These are phyloP conservation scores for Drosophila santomea DNA, from an alignment of 1,140 invertebrate species.

Conservation along the genomic window DNA sequence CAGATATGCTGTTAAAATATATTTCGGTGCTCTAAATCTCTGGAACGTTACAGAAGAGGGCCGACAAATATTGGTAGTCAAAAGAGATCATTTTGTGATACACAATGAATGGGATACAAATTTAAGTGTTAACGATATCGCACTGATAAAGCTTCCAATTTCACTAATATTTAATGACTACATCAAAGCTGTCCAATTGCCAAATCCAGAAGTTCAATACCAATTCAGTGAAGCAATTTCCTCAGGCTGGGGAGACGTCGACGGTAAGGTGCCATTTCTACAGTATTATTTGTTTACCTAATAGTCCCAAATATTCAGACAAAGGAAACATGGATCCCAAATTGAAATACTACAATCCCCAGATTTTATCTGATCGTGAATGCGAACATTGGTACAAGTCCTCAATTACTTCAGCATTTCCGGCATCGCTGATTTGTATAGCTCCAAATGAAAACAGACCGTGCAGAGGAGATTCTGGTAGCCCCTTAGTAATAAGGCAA, in stretches of 20 bases:
- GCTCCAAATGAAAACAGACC: background rate
- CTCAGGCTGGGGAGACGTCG: background rate
- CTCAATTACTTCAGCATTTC: background rate
- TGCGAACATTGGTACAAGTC: background rate
- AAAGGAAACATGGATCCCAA: too few species aligned
- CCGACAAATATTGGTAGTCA: background rate
- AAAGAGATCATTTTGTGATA: background rate
- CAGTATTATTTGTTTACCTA: background rate
- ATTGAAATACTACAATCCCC: background rate
- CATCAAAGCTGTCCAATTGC: background rate
- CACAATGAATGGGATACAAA: background rate
- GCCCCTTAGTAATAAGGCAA: constrained; percentile 15
- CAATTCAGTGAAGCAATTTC: background rate
- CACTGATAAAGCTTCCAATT: background rate
- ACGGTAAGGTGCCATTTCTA: background rate
- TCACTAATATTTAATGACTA: background rate
- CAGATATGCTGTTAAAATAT: background rate
- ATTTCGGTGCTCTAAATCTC: background rate
- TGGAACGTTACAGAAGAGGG: background rate
- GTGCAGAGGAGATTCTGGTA: background rate
- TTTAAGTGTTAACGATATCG: background rate
- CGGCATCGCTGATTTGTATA: background rate
- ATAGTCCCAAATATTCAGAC: too few species aligned
- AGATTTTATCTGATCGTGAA: background rate
- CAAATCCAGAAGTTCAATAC: background rate